phyloP scores from a whole-genome alignment of 2,888 invertebrate species.

The Argyresthia albistria region DNA sequence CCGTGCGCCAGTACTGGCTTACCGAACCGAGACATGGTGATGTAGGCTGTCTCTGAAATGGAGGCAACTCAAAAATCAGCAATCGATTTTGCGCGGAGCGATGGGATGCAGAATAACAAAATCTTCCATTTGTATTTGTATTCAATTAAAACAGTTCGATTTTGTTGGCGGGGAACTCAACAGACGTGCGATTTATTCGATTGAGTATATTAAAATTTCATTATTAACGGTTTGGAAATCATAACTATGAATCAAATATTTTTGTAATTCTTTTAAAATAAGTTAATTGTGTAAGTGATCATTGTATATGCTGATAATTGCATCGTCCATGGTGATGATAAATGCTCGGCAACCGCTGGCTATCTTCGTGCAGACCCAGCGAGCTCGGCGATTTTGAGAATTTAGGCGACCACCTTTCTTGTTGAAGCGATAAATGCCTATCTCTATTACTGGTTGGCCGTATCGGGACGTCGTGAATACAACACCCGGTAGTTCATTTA shows the following conservation, averaged over 20 bases:
- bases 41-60: background rate
- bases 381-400: background rate
- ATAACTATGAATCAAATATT: no score
- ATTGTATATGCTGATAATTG: background rate
- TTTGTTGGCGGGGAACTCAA: no score
- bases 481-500: no score
- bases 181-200: no score
- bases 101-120: no score
- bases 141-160: no score
- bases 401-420: background rate
- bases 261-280: no score
- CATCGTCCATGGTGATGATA: conserved; percentile 3
- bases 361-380: conserved; percentile 3
- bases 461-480: conserved; percentile 3
- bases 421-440: conserved; percentile 9
- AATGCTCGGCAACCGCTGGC: conserved; percentile 4
- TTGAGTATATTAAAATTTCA: no score
- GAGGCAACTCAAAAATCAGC: background rate
- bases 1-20: conserved; percentile 18
- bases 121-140: no score
- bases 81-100: background rate
- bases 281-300: background rate
- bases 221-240: no score
- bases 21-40: background rate
- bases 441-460: conserved; percentile 7